Evolutionary conservation across 2,797 vertebrate species (phyloP), one percentile per base, ranked within the genome.

Genomic region (Merluccius polli): DNA sequence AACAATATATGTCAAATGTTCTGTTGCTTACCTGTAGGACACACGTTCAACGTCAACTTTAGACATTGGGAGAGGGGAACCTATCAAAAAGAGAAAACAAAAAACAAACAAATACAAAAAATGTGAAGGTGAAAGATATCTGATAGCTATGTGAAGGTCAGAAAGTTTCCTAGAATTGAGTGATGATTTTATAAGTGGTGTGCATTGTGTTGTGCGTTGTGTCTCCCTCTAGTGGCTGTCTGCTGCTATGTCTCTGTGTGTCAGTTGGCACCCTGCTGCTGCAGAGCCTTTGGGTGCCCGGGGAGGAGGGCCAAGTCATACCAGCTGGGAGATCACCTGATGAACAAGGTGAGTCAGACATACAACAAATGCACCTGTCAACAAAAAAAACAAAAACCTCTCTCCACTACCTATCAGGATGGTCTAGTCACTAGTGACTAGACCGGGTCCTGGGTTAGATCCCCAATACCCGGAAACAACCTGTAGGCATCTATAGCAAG

Each of bases 221-320:
- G 73, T 80, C 81, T 30, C 48, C 87, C 86, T 87, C 87, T 87
- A 93, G 93, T 78, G 91, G 91, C 16, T 93, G 92, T 73, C 81
- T 93, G 83, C 75, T 92, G 85, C 76, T 92, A 70, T 92, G 92
- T 30, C 82, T 93, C 78, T 85, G 86, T 69, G 72, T 92, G 75
- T 93, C 91, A 16, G 77, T 87, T 71, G 27, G 90, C 76, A 91
- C 88, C 24, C 79, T 93, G 74, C 83, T 93, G 78, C 88, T 93
- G 0, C 92, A 93, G 88, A 89, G 85, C 75, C 84, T 92, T 38
- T 91, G 87, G 92, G 78, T 91, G 65, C 93, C 75, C 2, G 91
- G 91, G 75, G 87, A 89, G 44, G 85, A 86, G 65, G 87, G 91
- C 92, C 84, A 86, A 29, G 35, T 15, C 24, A 31, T 15, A 31